These are phyloP conservation scores for Amniataba percoides DNA, from an alignment of 2,797 vertebrate species.

Conservation along the genomic window DNA sequence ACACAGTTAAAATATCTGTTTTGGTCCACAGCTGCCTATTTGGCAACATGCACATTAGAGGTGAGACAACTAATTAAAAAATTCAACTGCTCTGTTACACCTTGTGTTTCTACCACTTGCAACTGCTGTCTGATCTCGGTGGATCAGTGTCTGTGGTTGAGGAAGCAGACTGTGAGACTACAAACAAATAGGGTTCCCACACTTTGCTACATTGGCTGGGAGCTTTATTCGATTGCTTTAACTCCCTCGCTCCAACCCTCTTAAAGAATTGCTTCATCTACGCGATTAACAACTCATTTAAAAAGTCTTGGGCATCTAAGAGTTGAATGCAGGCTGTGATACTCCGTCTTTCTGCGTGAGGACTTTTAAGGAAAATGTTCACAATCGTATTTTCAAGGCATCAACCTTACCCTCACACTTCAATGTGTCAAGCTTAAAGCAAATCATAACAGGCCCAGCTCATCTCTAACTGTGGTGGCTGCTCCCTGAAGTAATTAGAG, in stretches of 20 bases:
- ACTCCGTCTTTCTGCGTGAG: neutral
- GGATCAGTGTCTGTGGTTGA: neutral
- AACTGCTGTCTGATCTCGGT: conserved; percentile 7
- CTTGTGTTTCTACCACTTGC: neutral
- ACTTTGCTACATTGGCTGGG: neutral
- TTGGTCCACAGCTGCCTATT: neutral
- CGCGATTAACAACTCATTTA: neutral
- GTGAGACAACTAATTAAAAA: conserved; percentile 16
- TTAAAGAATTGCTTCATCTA: conserved; percentile 1
- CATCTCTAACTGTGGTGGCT: conserved; percentile 11
- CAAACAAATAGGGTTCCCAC: conserved; percentile 18
- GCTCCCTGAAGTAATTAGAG: conserved; percentile 48
- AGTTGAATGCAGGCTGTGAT: neutral
- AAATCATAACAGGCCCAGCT: conserved; percentile 9
- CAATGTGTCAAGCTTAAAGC: conserved; percentile 31
- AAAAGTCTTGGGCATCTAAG: neutral
- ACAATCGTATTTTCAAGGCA: neutral
- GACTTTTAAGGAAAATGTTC: neutral
- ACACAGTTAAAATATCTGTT: neutral
- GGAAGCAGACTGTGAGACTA: conserved; percentile 6
- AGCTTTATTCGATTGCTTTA: conserved; percentile 27
- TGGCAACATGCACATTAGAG: conserved; percentile 2
- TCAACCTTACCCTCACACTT: conserved; percentile 21
- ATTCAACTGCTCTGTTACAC: neutral
- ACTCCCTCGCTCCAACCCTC: neutral